Evolutionary conservation across 92 coral and sea anemone genomes (phyloP).

Genomic region (Paramuricea clavata): DNA sequence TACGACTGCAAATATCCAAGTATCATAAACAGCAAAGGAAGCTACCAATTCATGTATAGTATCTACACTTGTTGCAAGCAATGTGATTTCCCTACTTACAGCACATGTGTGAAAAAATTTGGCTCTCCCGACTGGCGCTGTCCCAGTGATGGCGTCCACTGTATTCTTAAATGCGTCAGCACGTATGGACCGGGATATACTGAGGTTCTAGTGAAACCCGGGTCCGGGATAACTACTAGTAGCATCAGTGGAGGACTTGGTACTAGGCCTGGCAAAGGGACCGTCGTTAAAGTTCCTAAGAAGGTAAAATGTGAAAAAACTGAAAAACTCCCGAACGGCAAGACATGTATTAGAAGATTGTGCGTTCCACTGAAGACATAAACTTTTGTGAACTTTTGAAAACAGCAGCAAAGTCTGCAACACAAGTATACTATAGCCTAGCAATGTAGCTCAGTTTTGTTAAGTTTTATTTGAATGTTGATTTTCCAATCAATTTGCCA

Average conservation of each 20-base stretch:
- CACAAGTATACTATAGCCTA: too few species aligned
- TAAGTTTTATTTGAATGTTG: too few species aligned
- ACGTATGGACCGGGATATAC: background rate
- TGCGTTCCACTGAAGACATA: background rate
- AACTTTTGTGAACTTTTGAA: too few species aligned
- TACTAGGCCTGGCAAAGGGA: background rate
- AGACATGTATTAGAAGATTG: background rate
- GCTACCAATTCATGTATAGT: background rate
- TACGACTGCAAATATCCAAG: slow-evolving; percentile 7
- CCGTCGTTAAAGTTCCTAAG: background rate
- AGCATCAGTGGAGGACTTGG: background rate
- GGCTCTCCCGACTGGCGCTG: background rate
- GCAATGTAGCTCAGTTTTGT: too few species aligned
- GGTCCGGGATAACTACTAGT: too few species aligned
- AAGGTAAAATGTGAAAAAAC: background rate
- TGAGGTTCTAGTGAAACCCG: background rate
- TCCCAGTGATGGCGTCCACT: slow-evolving; percentile 21
- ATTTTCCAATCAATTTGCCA: too few species aligned
- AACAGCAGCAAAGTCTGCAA: background rate
- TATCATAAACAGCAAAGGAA: background rate
- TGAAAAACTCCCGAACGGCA: background rate
- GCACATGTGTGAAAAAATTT: background rate
- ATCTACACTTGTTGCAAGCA: slow-evolving; percentile 1
- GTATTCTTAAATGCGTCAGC: background rate
- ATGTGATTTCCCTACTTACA: slow-evolving; percentile 15